Conservation (phyloP, 2,888 invertebrate genomes). For the Vesta saturnalis region DNA sequence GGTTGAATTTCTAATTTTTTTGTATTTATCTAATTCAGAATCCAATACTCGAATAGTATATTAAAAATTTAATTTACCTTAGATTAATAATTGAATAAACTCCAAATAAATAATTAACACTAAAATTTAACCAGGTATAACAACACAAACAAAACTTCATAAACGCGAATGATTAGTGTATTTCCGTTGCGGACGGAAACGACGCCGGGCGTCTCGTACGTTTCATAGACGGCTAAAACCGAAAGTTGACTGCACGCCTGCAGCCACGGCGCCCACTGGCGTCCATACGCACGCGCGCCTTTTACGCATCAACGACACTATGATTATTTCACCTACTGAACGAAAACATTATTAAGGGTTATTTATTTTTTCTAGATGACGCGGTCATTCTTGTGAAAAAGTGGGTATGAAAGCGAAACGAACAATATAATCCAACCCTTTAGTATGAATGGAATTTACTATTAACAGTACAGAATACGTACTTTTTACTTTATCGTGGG, state of each 20-base stretch:
- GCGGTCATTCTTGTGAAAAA: constrained; percentile 8
- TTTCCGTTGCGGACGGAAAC: constrained; percentile 34
- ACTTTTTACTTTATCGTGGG: too few species aligned
- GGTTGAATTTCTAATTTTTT: too few species aligned
- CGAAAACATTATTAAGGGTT: constrained; percentile 28
- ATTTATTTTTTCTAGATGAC: constrained; percentile 18
- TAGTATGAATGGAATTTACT: too few species aligned
- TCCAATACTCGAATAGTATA: too few species aligned
- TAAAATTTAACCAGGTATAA: not conserved
- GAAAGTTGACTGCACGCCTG: constrained; percentile 35
- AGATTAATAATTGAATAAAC: not conserved
- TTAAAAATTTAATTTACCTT: constrained; percentile 5
- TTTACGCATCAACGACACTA: constrained; percentile 22
- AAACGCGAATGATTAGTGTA: constrained; percentile 21
- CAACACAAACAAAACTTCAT: constrained; percentile 8
- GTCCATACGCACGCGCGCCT: constrained; percentile 38
- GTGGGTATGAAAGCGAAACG: not conserved
- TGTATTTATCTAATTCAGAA: too few species aligned
- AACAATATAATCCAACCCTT: not conserved
- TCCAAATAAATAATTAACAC: constrained; percentile 1
- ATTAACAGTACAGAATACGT: too few species aligned
- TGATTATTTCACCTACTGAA: constrained; percentile 35
- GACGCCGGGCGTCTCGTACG: constrained; percentile 30
- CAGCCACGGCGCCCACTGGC: constrained; percentile 39
- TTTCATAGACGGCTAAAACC: constrained; percentile 27